These are phyloP conservation scores for Heteropelma amictum DNA, from an alignment of 2,888 invertebrate genomes.

Conservation along the genomic window DNA sequence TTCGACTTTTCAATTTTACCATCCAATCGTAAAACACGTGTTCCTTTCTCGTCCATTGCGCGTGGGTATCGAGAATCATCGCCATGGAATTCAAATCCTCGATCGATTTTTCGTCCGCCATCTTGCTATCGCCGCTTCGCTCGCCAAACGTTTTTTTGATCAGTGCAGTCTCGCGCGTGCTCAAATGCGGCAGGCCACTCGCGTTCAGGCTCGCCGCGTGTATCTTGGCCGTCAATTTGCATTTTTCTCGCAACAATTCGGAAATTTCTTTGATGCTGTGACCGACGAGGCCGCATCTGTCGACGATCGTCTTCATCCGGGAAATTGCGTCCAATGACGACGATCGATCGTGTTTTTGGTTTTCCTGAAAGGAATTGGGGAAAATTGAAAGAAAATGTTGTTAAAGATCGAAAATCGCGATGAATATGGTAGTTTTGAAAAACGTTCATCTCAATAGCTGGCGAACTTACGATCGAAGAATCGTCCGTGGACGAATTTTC, in stretches of 20 bases:
- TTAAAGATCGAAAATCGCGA: not conserved
- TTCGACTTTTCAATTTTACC: conserved; percentile 47
- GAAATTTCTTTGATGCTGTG: conserved; percentile 66
- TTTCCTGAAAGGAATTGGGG: conserved; percentile 24
- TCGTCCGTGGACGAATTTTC: conserved; percentile 62
- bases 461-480: conserved; percentile 14
- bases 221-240: conserved; percentile 62
- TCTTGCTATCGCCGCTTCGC: not conserved
- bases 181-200: conserved; percentile 63
- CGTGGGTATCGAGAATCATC: conserved; percentile 59
- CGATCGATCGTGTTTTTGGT: not conserved
- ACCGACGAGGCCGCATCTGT: conserved; percentile 60
- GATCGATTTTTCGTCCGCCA: conserved; percentile 51
- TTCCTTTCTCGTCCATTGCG: conserved; percentile 61
- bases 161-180: conserved; percentile 61
- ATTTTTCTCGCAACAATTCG: conserved; percentile 62
- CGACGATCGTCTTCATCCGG: conserved; percentile 59
- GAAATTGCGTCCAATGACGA: not conserved
- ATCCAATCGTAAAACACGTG: conserved; percentile 66
- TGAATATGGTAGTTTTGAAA: not conserved
- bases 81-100: conserved; percentile 58
- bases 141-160: conserved; percentile 59
- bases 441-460: not conserved
- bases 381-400: too few species aligned
- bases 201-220: conserved; percentile 63